A percentile compares a stretch with the other conserved stretches of the same genome.
These are phyloP conservation scores for Scaptomyza flava DNA, from an alignment of 2,888 invertebrate species.

Conservation along the genomic window DNA sequence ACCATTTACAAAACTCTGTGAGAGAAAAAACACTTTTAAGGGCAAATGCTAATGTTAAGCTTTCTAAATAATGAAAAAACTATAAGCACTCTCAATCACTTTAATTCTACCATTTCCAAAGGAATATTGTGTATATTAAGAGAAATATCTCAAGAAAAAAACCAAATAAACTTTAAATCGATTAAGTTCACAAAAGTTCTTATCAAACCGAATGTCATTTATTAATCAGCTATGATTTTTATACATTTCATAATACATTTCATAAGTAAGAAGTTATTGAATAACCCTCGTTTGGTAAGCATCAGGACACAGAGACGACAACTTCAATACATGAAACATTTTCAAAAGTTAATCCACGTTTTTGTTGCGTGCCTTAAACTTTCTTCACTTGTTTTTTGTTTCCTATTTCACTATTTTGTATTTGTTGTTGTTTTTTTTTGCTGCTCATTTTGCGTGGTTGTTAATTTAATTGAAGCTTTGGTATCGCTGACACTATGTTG, in stretches of 20 bases:
- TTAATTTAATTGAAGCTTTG: conserved; percentile 69
- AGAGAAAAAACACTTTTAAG: background rate
- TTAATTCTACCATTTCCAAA: background rate
- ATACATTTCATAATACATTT: too few species aligned
- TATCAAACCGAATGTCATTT: too few species aligned
- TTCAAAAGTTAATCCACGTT: conserved; percentile 18
- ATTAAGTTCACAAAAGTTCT: too few species aligned
- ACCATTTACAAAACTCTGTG: background rate
- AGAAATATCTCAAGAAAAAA: background rate
- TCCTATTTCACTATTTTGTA: background rate
- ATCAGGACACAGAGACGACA: conserved; percentile 7
- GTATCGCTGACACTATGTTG: conserved; percentile 35
- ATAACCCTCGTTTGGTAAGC: conserved; percentile 7
- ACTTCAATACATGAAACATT: conserved; percentile 9
- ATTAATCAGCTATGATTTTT: too few species aligned
- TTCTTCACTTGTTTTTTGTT: background rate
- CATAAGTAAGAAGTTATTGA: background rate
- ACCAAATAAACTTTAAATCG: too few species aligned
- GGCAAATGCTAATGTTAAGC: background rate
- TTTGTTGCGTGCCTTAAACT: conserved; percentile 4
- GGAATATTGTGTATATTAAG: too few species aligned
- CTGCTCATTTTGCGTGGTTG: conserved; percentile 28
- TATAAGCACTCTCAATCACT: background rate
- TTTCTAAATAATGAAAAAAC: conserved; percentile 10
- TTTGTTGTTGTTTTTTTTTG: background rate